phyloP scores from a whole-genome alignment of 2,888 invertebrate genomes.

The Amorpha juglandis region DNA sequence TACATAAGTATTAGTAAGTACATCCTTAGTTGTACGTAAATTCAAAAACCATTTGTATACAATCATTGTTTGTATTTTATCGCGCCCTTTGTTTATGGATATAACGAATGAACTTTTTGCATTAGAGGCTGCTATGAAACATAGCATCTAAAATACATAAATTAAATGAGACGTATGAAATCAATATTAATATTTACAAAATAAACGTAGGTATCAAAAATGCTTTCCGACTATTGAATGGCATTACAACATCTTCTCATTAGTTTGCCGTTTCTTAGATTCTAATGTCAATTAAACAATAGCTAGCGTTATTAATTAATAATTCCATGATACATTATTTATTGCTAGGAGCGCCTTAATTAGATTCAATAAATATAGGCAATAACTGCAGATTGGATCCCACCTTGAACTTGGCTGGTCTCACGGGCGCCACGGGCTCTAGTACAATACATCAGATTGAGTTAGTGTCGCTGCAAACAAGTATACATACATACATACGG shows the following conservation, averaged over 20 bases:
- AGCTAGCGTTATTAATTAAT: neutral
- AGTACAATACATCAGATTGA: constrained; percentile 71
- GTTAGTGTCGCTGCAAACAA: constrained; percentile 63
- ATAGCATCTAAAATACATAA: neutral
- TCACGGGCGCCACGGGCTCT: constrained; percentile 35
- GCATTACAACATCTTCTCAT: neutral
- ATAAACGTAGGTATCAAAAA: neutral
- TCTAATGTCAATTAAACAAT: neutral
- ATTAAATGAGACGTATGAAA: neutral
- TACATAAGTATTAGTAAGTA: too few species aligned
- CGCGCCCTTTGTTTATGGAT: too few species aligned
- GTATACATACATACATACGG: constrained; percentile 35
- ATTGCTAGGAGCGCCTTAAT: constrained; percentile 27
- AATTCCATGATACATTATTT: too few species aligned
- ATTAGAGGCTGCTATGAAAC: too few species aligned
- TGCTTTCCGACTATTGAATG: neutral
- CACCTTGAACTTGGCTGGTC: constrained; percentile 31
- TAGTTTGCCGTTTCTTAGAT: neutral
- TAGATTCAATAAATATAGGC: constrained; percentile 51
- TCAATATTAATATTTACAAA: constrained; percentile 2
- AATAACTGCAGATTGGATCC: constrained; percentile 41
- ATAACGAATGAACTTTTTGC: too few species aligned
- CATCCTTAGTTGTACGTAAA: too few species aligned
- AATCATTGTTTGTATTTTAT: too few species aligned
- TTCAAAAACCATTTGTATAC: too few species aligned